Conservation (phyloP, 2,113 vertebrate genomes). For the Pteropus alecto region DNA sequence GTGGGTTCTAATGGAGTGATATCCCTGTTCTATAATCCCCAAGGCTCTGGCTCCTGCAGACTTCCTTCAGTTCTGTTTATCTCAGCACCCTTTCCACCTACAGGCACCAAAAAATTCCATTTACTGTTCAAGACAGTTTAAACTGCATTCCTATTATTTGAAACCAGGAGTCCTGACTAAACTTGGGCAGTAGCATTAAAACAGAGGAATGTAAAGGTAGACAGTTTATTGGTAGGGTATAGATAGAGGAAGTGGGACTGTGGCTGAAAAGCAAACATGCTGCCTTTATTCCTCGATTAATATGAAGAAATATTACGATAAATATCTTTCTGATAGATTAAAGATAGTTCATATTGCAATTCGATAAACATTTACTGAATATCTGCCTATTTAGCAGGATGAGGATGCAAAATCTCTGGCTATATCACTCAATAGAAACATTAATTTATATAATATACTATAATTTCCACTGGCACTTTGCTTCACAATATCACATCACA, state of each 20-base stretch:
- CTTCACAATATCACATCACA: neutral
- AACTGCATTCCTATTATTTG: neutral
- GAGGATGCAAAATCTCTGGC: neutral
- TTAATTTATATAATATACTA: neutral
- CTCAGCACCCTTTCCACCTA: neutral
- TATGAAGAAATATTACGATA: neutral
- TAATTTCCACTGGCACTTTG: neutral
- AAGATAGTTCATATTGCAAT: neutral
- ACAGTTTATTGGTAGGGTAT: neutral
- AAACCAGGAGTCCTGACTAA: neutral
- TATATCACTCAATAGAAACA: neutral
- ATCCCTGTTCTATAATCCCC: neutral
- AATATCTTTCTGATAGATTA: neutral
- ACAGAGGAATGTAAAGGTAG: neutral
- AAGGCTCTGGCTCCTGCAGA: neutral
- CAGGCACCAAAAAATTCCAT: neutral
- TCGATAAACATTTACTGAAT: constrained; percentile 22
- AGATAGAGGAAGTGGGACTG: neutral
- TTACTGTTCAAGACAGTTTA: neutral
- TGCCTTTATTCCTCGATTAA: neutral
- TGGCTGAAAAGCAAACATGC: neutral
- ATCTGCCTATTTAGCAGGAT: neutral
- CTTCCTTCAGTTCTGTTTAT: neutral
- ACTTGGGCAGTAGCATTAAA: neutral
- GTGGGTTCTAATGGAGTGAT: neutral